These are phyloP conservation scores for Strigamia transsilvanica DNA, from an alignment of 2,888 invertebrate species.

Conservation along the genomic window DNA sequence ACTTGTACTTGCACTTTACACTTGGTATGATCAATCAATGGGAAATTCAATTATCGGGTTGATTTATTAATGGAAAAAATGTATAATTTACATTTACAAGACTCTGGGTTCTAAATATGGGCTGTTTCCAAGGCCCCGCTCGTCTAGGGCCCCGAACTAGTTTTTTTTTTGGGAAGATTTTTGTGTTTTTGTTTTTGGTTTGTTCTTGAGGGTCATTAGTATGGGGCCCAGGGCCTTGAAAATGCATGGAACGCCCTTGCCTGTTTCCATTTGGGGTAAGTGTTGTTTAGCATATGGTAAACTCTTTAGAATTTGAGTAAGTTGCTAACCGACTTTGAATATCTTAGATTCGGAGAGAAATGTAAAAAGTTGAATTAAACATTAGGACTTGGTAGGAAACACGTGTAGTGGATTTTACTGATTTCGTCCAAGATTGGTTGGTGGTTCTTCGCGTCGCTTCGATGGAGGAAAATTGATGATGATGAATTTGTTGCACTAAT, in stretches of 20 bases:
- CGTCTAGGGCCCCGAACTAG: too few species aligned
- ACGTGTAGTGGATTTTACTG: neutral
- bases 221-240: too few species aligned
- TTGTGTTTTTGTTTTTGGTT: too few species aligned
- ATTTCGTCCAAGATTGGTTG: neutral
- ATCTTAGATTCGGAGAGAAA: neutral
- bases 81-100: too few species aligned
- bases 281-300: neutral
- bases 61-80: neutral
- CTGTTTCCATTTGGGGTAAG: neutral
- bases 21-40: neutral
- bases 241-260: too few species aligned
- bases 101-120: too few species aligned
- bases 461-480: neutral
- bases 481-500: neutral
- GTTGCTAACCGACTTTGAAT: neutral
- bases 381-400: neutral
- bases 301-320: neutral
- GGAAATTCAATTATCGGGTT: neutral
- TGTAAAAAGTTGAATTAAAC: neutral
- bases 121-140: too few species aligned
- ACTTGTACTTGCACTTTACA: constrained; percentile 26
- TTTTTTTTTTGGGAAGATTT: too few species aligned
- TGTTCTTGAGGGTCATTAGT: too few species aligned
- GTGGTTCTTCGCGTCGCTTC: neutral